phyloP scores from a whole-genome alignment of 1,140 invertebrate genomes.

The Drosophila asahinai region DNA sequence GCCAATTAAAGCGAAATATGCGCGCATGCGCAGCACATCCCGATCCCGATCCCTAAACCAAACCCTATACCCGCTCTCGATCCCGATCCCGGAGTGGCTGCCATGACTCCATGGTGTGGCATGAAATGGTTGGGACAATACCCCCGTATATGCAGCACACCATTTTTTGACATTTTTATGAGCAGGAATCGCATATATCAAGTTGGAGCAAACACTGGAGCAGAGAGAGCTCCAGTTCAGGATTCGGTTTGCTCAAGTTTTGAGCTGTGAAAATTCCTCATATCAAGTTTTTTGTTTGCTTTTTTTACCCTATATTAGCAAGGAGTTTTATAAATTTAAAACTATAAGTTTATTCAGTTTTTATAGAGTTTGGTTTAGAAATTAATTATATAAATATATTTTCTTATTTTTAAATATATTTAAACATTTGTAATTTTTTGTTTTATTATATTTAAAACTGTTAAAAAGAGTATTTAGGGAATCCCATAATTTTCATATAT shows the following conservation, averaged over 20 bases:
- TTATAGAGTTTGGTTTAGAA: too few relatives aligned
- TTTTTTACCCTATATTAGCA: constrained; percentile 1
- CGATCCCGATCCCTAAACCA: constrained; percentile 5
- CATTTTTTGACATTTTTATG: constrained; percentile 85
- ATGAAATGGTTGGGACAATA: constrained; percentile 58
- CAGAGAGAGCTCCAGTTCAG: constrained; percentile 17
- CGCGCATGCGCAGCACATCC: constrained; percentile 70
- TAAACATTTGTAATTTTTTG: too few relatives aligned
- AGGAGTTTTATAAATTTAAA: neutral
- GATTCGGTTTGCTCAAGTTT: constrained; percentile 24
- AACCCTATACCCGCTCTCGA: constrained; percentile 5
- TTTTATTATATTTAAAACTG: too few relatives aligned
- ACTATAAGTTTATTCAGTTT: too few relatives aligned
- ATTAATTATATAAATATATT: neutral
- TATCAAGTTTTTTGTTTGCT: constrained; percentile 51
- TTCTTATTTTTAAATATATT: too few relatives aligned
- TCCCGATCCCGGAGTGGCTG: constrained; percentile 24
- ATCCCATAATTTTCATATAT: neutral
- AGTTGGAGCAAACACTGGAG: constrained; percentile 68
- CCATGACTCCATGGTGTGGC: constrained; percentile 32
- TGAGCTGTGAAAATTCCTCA: constrained; percentile 64
- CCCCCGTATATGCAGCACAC: constrained; percentile 59
- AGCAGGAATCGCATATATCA: constrained; percentile 84
- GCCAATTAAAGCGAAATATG: constrained; percentile 83
- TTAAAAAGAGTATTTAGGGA: constrained; percentile 1